phyloP scores from a whole-genome alignment of 2,113 vertebrate genomes.

The Cebidichthys violaceus region DNA sequence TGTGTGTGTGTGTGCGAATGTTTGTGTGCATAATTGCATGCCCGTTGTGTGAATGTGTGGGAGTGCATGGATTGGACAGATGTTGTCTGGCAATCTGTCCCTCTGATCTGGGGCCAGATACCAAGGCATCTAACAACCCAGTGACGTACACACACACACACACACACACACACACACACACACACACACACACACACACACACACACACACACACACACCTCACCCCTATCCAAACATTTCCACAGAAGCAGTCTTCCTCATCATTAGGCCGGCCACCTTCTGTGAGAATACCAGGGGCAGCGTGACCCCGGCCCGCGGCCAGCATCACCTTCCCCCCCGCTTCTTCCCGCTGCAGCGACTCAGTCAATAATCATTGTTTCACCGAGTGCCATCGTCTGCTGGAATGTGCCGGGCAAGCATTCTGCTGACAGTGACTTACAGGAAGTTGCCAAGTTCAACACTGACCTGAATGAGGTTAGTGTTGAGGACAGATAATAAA shows the following conservation, averaged over 20 bases:
- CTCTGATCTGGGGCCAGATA: conserved; percentile 72
- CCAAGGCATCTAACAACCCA: conserved; percentile 32
- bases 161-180: conserved; percentile 6
- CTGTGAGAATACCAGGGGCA: conserved; percentile 67
- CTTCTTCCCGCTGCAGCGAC: conserved; percentile 33
- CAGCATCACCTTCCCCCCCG: conserved; percentile 55
- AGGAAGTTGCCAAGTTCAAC: conserved; percentile 21
- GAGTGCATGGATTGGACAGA: conserved; percentile 40
- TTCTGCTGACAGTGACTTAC: conserved; percentile 24
- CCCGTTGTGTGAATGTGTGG: conserved; percentile 31
- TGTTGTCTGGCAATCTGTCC: conserved; percentile 59
- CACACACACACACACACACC: neutral
- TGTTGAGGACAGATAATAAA: neutral
- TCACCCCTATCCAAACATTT: conserved; percentile 54
- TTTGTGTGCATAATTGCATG: conserved; percentile 8
- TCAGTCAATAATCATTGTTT: conserved; percentile 53
- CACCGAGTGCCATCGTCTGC: conserved; percentile 44
- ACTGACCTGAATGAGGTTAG: conserved; percentile 20
- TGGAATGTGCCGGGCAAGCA: conserved; percentile 5
- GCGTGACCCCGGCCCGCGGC: conserved; percentile 59
- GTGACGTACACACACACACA: neutral
- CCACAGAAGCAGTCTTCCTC: conserved; percentile 66
- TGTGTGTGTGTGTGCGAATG: neutral
- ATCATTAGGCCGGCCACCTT: conserved; percentile 76
- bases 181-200: conserved; percentile 4